Evolutionary conservation across 1,140 invertebrate species (phyloP).

Genomic region (Orchestia grillus): DNA sequence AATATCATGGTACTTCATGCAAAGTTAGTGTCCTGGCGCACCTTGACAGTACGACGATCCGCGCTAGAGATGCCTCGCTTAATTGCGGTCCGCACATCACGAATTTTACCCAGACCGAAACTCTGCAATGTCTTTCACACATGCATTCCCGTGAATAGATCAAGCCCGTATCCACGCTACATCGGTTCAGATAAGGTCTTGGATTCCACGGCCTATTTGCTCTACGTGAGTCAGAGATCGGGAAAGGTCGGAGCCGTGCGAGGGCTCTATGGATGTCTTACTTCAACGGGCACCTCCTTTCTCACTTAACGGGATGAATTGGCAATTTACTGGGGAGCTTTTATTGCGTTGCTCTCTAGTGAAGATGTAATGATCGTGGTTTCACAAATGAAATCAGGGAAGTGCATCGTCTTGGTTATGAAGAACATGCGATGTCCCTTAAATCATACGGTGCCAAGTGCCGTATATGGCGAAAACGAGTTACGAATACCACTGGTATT

Average conservation of each 20-base stretch:
- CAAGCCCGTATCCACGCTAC: not conserved
- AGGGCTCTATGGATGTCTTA: not conserved
- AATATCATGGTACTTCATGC: slow-evolving; percentile 9
- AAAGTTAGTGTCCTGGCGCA: slow-evolving; percentile 20
- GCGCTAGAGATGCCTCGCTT: not conserved
- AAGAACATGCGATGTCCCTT: too few species aligned
- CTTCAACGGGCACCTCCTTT: not conserved
- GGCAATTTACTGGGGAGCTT: not conserved
- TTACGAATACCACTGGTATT: too few species aligned
- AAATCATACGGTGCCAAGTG: too few species aligned
- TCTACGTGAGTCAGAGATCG: slow-evolving; percentile 16
- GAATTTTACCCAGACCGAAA: not conserved
- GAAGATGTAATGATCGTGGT: not conserved
- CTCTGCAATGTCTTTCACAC: not conserved
- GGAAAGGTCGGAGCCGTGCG: not conserved
- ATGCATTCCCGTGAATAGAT: slow-evolving; percentile 6
- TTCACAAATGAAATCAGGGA: not conserved
- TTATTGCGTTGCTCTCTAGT: not conserved
- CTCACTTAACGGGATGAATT: not conserved
- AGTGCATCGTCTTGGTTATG: too few species aligned
- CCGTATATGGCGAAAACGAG: too few species aligned
- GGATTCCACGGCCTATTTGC: not conserved
- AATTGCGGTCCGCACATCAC: slow-evolving; percentile 32
- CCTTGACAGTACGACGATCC: slow-evolving; percentile 26
- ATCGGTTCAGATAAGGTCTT: not conserved